Evolutionary conservation across 1,140 invertebrate species (phyloP).

Genomic region (honey bee (Apis mellifera)): DNA sequence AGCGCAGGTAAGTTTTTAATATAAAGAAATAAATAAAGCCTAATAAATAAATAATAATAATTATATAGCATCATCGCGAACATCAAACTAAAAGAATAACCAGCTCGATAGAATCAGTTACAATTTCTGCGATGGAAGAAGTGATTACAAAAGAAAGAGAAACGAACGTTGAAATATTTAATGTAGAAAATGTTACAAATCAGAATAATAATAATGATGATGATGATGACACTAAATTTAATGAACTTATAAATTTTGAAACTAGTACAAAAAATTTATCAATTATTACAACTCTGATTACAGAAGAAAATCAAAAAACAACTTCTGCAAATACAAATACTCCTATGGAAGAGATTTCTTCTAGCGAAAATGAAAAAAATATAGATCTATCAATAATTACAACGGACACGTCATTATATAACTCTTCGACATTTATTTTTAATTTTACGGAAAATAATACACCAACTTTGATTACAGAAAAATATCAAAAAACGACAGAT

Average conservation of each 20-base stretch:
- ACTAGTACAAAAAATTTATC: background rate
- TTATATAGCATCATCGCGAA: background rate
- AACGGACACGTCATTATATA: background rate
- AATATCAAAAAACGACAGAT: background rate
- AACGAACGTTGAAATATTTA: background rate
- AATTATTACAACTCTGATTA: background rate
- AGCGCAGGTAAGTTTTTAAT: background rate
- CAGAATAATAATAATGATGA: background rate
- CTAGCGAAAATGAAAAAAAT: no score
- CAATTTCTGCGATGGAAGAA: background rate
- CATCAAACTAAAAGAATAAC: background rate
- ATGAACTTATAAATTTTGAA: background rate
- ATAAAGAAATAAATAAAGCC: background rate
- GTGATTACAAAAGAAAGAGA: background rate
- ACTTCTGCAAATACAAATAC: no score
- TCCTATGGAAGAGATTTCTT: no score
- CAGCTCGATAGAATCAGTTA: background rate
- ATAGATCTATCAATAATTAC: no score
- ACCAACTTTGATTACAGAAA: background rate
- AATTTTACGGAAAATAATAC: background rate
- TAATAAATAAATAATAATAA: background rate
- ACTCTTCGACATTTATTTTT: background rate
- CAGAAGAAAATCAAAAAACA: background rate
- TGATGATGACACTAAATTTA: background rate
- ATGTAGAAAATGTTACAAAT: background rate